Percentiles rank a stretch among this genome's conserved stretches.
Evolutionary conservation across 2,888 invertebrate genomes (phyloP).

Genomic region (Oegoconia quadripuncta): DNA sequence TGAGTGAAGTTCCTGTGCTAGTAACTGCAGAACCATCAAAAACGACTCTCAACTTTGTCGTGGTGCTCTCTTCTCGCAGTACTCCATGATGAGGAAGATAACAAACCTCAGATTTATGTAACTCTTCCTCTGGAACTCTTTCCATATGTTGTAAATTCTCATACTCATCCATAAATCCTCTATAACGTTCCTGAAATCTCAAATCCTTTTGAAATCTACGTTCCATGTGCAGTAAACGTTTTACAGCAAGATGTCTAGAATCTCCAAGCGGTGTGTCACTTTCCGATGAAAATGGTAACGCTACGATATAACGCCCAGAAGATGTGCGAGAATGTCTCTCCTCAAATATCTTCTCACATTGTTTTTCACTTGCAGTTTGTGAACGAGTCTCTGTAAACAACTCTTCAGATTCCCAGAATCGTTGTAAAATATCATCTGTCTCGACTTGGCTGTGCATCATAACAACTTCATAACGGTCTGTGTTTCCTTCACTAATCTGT

Average conservation of each 20-base stretch:
- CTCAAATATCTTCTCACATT: not conserved
- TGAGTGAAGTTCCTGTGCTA: constrained; percentile 13
- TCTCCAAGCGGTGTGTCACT: constrained; percentile 3
- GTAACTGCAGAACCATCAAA: constrained; percentile 17
- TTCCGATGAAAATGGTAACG: not conserved
- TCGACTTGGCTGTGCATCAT: constrained; percentile 5
- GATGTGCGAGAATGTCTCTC: not conserved
- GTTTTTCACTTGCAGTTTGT: not conserved
- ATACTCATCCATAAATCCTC: constrained; percentile 18
- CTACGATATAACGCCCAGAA: not conserved
- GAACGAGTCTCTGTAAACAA: too few species aligned
- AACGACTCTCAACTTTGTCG: too few species aligned
- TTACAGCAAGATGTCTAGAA: constrained; percentile 1
- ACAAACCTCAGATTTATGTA: constrained; percentile 1
- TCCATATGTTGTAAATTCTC: constrained; percentile 14
- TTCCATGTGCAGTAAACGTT: not conserved
- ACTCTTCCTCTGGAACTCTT: constrained; percentile 5
- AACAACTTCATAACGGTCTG: not conserved
- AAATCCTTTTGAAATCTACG: not conserved
- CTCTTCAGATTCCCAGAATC: not conserved
- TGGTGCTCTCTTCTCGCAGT: constrained; percentile 12
- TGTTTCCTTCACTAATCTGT: not conserved
- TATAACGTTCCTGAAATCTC: constrained; percentile 6
- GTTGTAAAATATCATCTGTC: not conserved
- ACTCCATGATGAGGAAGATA: constrained; percentile 18